Percentiles rank a stretch among this genome's conserved stretches.
These are phyloP conservation scores for Cylindroiulus punctatus DNA, from an alignment of 2,888 invertebrate genomes.

Conservation along the genomic window DNA sequence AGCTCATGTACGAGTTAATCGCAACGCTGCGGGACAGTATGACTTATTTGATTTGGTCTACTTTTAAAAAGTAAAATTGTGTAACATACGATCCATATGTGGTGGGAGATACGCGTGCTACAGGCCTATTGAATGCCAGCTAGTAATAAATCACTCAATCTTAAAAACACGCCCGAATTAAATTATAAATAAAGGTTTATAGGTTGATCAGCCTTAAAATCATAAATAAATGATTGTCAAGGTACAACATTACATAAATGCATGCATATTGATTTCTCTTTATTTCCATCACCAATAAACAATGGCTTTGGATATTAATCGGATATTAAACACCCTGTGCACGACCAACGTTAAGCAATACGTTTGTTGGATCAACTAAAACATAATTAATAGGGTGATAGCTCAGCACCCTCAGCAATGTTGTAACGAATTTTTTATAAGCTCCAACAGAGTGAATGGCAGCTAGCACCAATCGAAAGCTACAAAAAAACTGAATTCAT, in stretches of 20 bases:
- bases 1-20: too few species aligned
- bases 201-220: slow-evolving; percentile 10
- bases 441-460: not conserved
- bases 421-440: not conserved
- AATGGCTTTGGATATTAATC: not conserved
- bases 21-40: too few species aligned
- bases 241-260: not conserved
- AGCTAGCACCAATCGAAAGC: not conserved
- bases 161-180: not conserved
- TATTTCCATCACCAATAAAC: not conserved
- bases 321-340: not conserved
- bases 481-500: not conserved
- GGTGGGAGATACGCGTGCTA: not conserved
- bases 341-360: not conserved
- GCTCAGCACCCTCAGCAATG: not conserved
- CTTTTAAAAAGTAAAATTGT: not conserved
- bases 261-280: not conserved
- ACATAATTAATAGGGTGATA: not conserved
- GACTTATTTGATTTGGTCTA: not conserved
- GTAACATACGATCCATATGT: not conserved
- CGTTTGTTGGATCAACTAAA: not conserved
- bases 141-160: slow-evolving; percentile 9
- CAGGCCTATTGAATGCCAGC: not conserved
- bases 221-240: slow-evolving; percentile 3
- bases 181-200: slow-evolving; percentile 23